phyloP scores from a whole-genome alignment of 2,888 invertebrate genomes.

The Andrena haemorrhoa region DNA sequence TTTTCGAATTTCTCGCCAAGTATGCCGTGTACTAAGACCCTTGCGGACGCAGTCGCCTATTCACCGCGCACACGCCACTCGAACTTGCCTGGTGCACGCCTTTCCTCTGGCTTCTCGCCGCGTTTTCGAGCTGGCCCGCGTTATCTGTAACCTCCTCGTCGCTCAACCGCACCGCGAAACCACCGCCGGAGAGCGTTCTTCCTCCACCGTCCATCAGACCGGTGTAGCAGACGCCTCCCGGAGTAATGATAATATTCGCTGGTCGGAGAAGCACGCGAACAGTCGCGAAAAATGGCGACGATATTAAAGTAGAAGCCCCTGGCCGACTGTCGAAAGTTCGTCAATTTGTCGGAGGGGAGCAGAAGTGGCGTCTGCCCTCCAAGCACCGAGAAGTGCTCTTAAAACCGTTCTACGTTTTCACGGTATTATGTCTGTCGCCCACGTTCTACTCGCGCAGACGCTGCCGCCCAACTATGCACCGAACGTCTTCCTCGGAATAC shows the following conservation, averaged over 20 bases:
- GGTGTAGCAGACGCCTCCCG: neutral
- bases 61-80: constrained; percentile 34
- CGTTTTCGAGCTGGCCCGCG: constrained; percentile 11
- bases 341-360: constrained; percentile 53
- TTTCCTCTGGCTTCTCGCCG: constrained; percentile 11
- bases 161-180: constrained; percentile 31
- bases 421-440: constrained; percentile 46
- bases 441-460: constrained; percentile 28
- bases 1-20: constrained; percentile 51
- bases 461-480: constrained; percentile 31
- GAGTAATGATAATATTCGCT: constrained; percentile 50
- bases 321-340: constrained; percentile 48
- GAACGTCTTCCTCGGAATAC: constrained; percentile 50
- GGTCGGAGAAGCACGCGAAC: constrained; percentile 34
- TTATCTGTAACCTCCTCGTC: constrained; percentile 54
- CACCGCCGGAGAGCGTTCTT: neutral
- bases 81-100: constrained; percentile 29
- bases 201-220: neutral
- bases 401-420: constrained; percentile 56
- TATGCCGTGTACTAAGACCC: constrained; percentile 20
- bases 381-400: constrained; percentile 48
- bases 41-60: constrained; percentile 26
- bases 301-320: constrained; percentile 30
- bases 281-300: constrained; percentile 38
- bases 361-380: constrained; percentile 23